Evolutionary conservation across 1,140 invertebrate genomes (phyloP), one percentile per base, ranked within the genome.

Genomic region (Uloborus diversus): DNA sequence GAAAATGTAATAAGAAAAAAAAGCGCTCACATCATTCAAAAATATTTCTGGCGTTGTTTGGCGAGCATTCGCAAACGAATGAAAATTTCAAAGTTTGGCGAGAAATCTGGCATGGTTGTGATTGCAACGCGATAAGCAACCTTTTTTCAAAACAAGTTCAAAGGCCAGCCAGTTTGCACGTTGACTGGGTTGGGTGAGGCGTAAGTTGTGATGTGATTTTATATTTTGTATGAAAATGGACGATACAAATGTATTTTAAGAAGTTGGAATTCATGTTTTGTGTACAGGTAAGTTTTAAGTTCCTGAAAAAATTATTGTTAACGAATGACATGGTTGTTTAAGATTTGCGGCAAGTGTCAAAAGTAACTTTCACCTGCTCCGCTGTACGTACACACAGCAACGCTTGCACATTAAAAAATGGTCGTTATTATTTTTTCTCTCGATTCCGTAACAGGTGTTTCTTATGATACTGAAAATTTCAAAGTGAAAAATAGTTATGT

Each of bases 91-190:
- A 7, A 17, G 7, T 17, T 42, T 17, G 37, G 7, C 51, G 9
- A 17, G n/a, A 53, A 53, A 2, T 14, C 7, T 7, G n/a, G n/a
- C 7, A 17, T 3, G 7, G 7, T 1, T n/a, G 9, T 9, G n/a
- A 9, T 53, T 53, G 51, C 25, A 53, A 53, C 51, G n/a, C 51
- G 7, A 9, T 11, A 53, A 53, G 51, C 51, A 20, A 20, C 37
- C 25, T n/a, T 14, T 53, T 23, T 53, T 53, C 51, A 53, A 70
- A 70, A 73, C 69, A 73, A 57, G 69, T 73, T 73, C 69, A 73
- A 73, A 73, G 69, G 56, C 69, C 69, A 73, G 61, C 69, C 23
- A 73, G 69, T 73, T 61, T 61, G 56, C 56, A 57, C 56, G 69
- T 56, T 56, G 51, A 25, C 51, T 28, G 51, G 37, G 53, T 27